Evolutionary conservation across 2,113 vertebrate genomes (phyloP), one percentile per base, ranked within the genome.

Genomic region (Pseudonaja textilis): DNA sequence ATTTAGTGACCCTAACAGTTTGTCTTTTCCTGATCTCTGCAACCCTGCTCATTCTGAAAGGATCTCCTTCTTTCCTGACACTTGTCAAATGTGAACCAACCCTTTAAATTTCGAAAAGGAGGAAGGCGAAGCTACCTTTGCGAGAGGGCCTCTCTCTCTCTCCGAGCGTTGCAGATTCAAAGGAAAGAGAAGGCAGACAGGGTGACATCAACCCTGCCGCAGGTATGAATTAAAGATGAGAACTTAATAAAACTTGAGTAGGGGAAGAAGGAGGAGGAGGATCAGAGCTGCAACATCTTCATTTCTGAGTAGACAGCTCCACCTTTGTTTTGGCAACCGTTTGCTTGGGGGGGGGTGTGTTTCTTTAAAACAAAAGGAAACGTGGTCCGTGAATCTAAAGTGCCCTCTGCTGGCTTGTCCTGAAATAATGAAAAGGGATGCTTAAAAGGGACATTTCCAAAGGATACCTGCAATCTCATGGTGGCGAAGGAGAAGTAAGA

Each of bases 281-380:
- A 93, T 91, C 92, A 26, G 94, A 94, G 91, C 87, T 88, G 10
- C 69, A 92, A 95, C 92, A 93, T 95, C 96, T 96, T 96, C 96
- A 97, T 97, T 97, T 96, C 95, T 97, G 96, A 96, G 96, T 85
- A 95, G 96, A 97, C 97, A 97, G 96, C 97, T 97, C 97, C 97
- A 97, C 97, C 97, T 97, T 96, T 96, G 96, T 95, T 92, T 93
- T 89, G 92, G 93, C 93, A 47, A n/a, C 20, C 20, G n/a, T 95
- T 89, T 93, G 89, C 0, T 54, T 85, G 0, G 18, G 34, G 74
- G 34, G 18, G n/a, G n/a, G n/a, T n/a, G n/a, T n/a, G n/a, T n/a
- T 22, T 81, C 74, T 81, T 81, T 81, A 29, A 86, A 90, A 92
- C 55, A 94, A 91, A 69, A 95, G 74, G 61, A 90, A 57, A 8